Evolutionary conservation across 2,888 invertebrate species (phyloP).

Genomic region (Labia minor): DNA sequence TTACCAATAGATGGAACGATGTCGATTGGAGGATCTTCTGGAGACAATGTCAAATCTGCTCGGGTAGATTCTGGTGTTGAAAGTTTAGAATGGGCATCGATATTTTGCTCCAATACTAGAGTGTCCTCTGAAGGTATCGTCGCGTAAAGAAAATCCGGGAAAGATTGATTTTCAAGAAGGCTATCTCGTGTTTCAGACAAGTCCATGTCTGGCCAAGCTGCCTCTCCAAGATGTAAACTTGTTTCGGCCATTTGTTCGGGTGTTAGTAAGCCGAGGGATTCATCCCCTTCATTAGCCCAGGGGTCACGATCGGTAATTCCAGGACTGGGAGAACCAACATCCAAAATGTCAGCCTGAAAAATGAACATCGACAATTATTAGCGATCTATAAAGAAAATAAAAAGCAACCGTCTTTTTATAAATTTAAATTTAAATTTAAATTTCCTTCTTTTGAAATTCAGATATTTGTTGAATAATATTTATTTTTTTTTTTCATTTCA

Average conservation of each 20-base stretch:
- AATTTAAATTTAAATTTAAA: no score
- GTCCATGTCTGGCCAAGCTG: not conserved
- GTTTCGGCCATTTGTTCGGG: conserved; percentile 15
- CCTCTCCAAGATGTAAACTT: not conserved
- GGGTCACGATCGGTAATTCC: not conserved
- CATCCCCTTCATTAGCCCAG: conserved; percentile 13
- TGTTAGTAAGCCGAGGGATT: not conserved
- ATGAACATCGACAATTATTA: not conserved
- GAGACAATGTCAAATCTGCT: conserved; percentile 69
- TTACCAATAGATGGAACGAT: not conserved
- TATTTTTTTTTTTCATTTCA: no score
- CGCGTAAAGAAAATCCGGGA: not conserved
- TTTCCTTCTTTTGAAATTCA: no score
- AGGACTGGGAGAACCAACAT: not conserved
- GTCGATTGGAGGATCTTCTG: conserved; percentile 73
- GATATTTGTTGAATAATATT: no score
- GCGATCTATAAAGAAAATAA: no score
- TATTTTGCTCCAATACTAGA: not conserved
- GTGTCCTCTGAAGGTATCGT: not conserved
- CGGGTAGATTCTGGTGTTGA: conserved; percentile 14
- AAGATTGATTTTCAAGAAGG: not conserved
- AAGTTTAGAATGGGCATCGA: not conserved
- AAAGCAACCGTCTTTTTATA: no score
- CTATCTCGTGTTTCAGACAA: not conserved
- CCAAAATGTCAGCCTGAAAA: not conserved